Percentiles rank a stretch among this genome's conserved stretches.
These are phyloP conservation scores for Tragelaphus oryx DNA, from an alignment of 2,797 vertebrate genomes.

Conservation along the genomic window DNA sequence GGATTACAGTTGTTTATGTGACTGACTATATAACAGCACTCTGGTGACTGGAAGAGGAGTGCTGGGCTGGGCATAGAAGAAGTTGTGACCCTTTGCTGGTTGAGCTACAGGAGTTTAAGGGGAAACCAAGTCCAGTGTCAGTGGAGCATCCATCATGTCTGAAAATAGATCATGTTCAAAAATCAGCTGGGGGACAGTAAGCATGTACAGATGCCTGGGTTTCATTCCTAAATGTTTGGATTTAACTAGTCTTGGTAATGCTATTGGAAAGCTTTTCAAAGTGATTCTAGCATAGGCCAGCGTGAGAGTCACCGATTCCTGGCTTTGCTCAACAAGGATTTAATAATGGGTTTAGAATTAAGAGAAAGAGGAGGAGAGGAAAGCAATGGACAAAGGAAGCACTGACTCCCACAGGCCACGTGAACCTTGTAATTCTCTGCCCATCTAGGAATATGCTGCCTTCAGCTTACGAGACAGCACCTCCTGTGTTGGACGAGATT, in stretches of 20 bases:
- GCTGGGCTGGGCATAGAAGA: neutral
- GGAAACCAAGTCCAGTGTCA: neutral
- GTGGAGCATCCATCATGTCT: neutral
- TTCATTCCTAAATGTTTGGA: neutral
- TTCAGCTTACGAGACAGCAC: neutral
- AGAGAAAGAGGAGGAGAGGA: neutral
- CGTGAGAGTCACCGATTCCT: neutral
- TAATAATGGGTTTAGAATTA: neutral
- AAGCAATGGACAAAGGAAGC: neutral
- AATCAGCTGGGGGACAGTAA: neutral
- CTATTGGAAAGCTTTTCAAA: neutral
- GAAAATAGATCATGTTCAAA: neutral
- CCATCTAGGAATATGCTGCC: neutral
- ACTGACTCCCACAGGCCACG: neutral
- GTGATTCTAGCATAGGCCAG: neutral
- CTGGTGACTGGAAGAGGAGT: neutral
- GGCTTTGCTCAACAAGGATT: neutral
- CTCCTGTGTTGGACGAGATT: neutral
- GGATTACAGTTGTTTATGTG: neutral
- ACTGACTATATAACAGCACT: neutral
- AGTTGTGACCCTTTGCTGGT: neutral
- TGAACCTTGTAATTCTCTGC: neutral
- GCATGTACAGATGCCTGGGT: neutral
- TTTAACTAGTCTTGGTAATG: neutral
- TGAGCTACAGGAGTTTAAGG: neutral